These are phyloP conservation scores for Diadumene lineata DNA, from an alignment of 92 coral and sea anemone genomes.

Conservation along the genomic window DNA sequence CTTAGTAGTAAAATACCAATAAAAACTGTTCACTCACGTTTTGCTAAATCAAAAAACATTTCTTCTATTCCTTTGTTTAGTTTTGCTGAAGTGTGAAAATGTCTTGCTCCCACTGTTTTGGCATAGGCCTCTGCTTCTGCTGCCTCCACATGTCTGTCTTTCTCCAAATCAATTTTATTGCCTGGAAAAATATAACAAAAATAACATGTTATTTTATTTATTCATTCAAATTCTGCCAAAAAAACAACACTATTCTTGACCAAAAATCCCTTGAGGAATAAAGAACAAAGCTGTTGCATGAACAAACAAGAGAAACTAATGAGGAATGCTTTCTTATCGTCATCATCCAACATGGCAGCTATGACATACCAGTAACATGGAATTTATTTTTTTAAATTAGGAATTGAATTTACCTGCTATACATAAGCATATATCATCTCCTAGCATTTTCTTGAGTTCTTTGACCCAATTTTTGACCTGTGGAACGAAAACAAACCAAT, in stretches of 20 bases:
- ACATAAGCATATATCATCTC: conserved; percentile 95
- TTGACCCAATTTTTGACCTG: conserved; percentile 98
- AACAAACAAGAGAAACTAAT: too few species aligned
- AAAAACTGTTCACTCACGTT: too few species aligned
- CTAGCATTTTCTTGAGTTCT: conserved; percentile 95
- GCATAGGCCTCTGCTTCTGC: conserved; percentile 99
- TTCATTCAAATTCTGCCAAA: not conserved
- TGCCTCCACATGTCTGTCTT: conserved; percentile 96
- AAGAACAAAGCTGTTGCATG: too few species aligned
- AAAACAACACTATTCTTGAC: too few species aligned
- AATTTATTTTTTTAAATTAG: too few species aligned
- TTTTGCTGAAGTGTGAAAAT: conserved; percentile 97
- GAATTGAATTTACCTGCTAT: conserved; percentile 95
- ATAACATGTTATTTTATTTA: not conserved
- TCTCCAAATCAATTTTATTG: conserved; percentile 98
- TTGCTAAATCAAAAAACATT: conserved; percentile 94
- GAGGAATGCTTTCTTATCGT: too few species aligned
- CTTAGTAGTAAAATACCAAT: too few species aligned
- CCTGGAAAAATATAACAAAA: conserved; percentile 38
- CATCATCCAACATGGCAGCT: too few species aligned
- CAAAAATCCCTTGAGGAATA: too few species aligned
- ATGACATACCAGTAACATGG: too few species aligned
- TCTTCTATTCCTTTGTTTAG: conserved; percentile 98
- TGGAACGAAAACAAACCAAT: not conserved
- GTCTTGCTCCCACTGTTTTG: conserved; percentile 97